Evolutionary conservation across 2,113 vertebrate genomes (phyloP), one percentile per base, ranked within the genome.

Genomic region (Bubo scandiacus): DNA sequence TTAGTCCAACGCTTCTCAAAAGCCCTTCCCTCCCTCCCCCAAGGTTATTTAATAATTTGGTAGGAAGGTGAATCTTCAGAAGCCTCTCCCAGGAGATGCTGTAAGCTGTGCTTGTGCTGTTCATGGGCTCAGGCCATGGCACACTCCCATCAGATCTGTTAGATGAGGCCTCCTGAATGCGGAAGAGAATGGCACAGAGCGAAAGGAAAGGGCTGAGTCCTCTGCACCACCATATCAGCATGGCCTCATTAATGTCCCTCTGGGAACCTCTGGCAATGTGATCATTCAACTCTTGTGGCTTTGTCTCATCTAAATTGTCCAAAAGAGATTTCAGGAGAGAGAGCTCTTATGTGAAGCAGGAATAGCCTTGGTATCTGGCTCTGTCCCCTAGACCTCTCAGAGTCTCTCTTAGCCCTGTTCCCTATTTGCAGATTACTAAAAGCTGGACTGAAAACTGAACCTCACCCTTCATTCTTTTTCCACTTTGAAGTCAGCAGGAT

Each of bases 401-500:
- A 4, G 8, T 68, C 21, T 49, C 43, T 85, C 62, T 75, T 67
- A 84, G 58, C n/a, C 12, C 51, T 61, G 0, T 67, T 95, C 89
- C 57, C 45, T 94, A 30, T 90, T 92, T 90, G 67, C 81, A 55
- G 13, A 54, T 92, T 71, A 71, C 49, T 67, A 45, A 93, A 88
- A 85, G 32, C 25, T 90, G 42, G 51, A 36, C 57, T 89, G 77
- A 80, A 91, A 94, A 85, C 58, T 77, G 49, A 91, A 79, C 86
- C 47, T 92, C 10, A 1, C 70, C 62, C 73, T 70, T 87, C 80
- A 87, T 91, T 96, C 26, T 82, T 96, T 91, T 89, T 61, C 61
- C 67, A 72, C 89, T 92, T 94, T 91, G 85, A 92, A 85, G 85
- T 86, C 66, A 92, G 68, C 71, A 95, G 89, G 92, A 94, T 92